Percentiles rank a stretch among this genome's conserved stretches.
Conservation (phyloP, 2,113 vertebrate genomes). For the Orcinus orca region DNA sequence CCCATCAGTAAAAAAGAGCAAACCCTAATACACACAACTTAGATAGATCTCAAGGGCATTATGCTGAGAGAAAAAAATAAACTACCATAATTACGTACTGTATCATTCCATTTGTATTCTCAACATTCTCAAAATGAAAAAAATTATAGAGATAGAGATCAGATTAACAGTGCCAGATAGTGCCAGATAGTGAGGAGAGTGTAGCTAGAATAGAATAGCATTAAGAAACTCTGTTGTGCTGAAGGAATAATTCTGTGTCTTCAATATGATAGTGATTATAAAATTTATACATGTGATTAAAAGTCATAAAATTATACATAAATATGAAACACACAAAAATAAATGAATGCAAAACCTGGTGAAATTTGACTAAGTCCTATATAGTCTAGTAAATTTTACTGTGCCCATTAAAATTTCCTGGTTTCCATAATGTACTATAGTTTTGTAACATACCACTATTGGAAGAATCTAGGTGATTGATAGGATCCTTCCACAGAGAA, state of each 20-base stretch:
- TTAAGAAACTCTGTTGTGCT: neutral
- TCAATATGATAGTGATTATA: neutral
- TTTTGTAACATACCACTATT: neutral
- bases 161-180: neutral
- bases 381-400: neutral
- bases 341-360: neutral
- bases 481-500: neutral
- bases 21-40: no score
- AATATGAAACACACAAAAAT: neutral
- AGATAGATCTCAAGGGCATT: neutral
- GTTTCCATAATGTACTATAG: neutral
- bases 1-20: neutral
- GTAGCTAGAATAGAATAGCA: neutral
- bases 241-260: neutral
- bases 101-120: neutral
- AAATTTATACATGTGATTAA: neutral
- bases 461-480: neutral
- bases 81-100: neutral
- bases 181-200: neutral
- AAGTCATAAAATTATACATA: neutral
- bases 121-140: neutral
- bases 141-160: neutral
- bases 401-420: neutral
- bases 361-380: neutral
- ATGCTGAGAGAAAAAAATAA: neutral